Conservation (phyloP, 2,113 vertebrate species). For the Scophthalmus maximus region DNA sequence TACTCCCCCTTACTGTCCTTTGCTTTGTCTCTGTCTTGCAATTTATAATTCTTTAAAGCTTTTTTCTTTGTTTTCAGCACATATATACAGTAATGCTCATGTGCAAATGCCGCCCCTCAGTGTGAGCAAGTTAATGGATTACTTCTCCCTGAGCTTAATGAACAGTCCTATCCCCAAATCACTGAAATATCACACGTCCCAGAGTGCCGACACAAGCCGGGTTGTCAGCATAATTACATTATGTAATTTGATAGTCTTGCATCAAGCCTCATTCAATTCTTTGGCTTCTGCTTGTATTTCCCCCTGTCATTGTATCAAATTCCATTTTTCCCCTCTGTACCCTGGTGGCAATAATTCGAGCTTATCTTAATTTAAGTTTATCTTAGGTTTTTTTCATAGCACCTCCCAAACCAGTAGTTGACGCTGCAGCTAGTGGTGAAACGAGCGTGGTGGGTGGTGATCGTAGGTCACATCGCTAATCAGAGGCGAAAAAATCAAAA, state of each 20-base stretch:
- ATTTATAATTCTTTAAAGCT: slow-evolving; percentile 24
- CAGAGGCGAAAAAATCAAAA: slow-evolving; percentile 36
- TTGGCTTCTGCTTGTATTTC: slow-evolving; percentile 12
- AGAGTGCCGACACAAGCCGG: slow-evolving; percentile 57
- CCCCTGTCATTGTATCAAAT: slow-evolving; percentile 18
- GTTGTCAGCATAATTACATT: slow-evolving; percentile 56
- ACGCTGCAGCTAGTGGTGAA: slow-evolving; percentile 35
- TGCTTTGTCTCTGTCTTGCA: slow-evolving; percentile 1
- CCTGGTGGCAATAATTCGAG: slow-evolving; percentile 12
- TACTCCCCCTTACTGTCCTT: not conserved
- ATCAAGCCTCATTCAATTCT: slow-evolving; percentile 30
- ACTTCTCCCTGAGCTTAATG: slow-evolving; percentile 62
- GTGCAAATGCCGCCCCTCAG: slow-evolving; percentile 35
- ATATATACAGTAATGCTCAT: slow-evolving; percentile 64
- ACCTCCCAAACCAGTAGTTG: slow-evolving; percentile 29
- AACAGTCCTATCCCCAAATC: slow-evolving; percentile 44
- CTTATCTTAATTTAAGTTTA: slow-evolving; percentile 34
- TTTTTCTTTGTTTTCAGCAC: slow-evolving; percentile 41
- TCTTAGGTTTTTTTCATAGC: slow-evolving; percentile 46
- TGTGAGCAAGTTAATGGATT: slow-evolving; percentile 59
- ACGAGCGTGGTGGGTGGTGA: slow-evolving; percentile 37
- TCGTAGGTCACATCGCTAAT: slow-evolving; percentile 40
- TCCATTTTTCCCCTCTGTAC: slow-evolving; percentile 16
- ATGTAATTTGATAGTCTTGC: slow-evolving; percentile 48
- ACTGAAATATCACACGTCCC: slow-evolving; percentile 49